Evolutionary conservation across 2,797 vertebrate species (phyloP), one percentile per base, ranked within the genome.

Genomic region (Chelonia mydas): DNA sequence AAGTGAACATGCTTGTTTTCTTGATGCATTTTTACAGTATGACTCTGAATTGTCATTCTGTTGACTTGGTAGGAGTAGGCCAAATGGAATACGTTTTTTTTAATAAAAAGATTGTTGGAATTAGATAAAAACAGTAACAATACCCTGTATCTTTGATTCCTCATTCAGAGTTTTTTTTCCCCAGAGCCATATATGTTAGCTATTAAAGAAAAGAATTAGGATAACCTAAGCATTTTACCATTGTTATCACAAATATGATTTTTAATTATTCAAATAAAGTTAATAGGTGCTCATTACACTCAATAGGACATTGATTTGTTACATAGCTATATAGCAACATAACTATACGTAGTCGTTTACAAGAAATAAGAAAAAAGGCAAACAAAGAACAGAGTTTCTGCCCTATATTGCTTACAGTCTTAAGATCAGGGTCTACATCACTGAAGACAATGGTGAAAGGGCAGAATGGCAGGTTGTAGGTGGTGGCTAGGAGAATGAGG

Each of bases 401-500:
- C 74, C 21, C 87, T 80, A 25, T 0, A 4, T 85, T 68, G 1
- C 53, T 94, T 93, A 8, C 7, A 81, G 31, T 61, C 47, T 89
- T 81, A 89, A 53, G 25, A 65, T 82, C 25, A 7, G 13, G 37
- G 23, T 76, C 74, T 74, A 3, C 37, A 8, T 21, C n/a, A 11
- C 23, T 84, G 65, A 90, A 91, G 51, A 51, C 74, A 86, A 84
- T 31, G 84, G 92, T 53, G 78, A 92, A 94, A 91, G 83, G 86
- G 84, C 57, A 3, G 3, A 61, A 87, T 3, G 0, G 94, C 81
- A 65, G 49, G 68, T 90, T 83, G 74, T 86, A 28, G 6, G 12
- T 76, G 45, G 78, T 93, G 89, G 90, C 8, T 79, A 90, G 81
- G 5, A 76, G 94, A 97, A 96, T 25, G 59, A 95, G 90, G 87